Percentiles rank a stretch among this genome's conserved stretches.
phyloP scores from a whole-genome alignment of 2,797 vertebrate genomes.

The Percopsis omiscomaycus region DNA sequence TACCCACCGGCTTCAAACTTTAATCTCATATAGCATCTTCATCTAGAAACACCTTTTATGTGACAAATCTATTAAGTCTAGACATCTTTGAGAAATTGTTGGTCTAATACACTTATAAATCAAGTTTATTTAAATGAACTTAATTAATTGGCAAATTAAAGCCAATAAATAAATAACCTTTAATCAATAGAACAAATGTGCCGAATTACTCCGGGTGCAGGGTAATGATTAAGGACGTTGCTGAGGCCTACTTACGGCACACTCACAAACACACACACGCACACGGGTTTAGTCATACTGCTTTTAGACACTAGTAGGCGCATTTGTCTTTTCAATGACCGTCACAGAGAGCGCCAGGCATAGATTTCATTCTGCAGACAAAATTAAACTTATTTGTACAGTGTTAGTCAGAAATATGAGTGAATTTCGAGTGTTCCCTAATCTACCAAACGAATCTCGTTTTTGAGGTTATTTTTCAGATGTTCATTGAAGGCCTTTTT shows the following conservation, averaged over 20 bases:
- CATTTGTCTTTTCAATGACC: slow-evolving; percentile 78
- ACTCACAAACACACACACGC: too few species aligned
- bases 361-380: slow-evolving; percentile 51
- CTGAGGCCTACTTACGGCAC: not conserved
- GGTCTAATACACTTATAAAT: slow-evolving; percentile 51
- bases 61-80: slow-evolving; percentile 14
- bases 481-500: accelerated
- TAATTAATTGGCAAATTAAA: slow-evolving; percentile 39
- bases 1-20: too few species aligned
- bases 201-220: slow-evolving; percentile 26
- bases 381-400: slow-evolving; percentile 33
- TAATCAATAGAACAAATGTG: slow-evolving; percentile 12
- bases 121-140: slow-evolving; percentile 42
- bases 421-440: not conserved
- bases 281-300: slow-evolving; percentile 34
- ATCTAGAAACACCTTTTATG: not conserved
- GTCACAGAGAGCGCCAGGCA: slow-evolving; percentile 37
- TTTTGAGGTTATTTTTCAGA: not conserved
- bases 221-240: too few species aligned
- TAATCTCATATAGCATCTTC: too few species aligned
- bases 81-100: slow-evolving; percentile 41
- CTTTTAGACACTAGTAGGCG: slow-evolving; percentile 81
- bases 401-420: slow-evolving; percentile 26
- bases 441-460: not conserved
- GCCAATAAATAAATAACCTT: slow-evolving; percentile 23